Evolutionary conservation across 2,797 vertebrate species (phyloP).

Genomic region (Rhodeus uyekii): DNA sequence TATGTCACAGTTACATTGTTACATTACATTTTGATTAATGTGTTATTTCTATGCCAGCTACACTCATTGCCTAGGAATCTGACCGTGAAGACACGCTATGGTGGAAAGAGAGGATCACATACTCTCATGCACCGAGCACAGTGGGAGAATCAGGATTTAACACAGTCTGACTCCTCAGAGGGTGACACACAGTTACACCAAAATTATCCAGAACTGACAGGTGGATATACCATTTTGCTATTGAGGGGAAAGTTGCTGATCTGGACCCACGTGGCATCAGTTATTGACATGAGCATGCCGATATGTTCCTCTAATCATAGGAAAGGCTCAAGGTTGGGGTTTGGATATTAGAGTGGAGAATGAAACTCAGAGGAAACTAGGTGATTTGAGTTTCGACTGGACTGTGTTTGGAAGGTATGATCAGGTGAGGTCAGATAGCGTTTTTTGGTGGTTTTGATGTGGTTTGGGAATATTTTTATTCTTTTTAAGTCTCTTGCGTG

Average conservation of each 20-base stretch:
- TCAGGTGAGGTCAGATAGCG: constrained; percentile 59
- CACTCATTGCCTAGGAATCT: constrained; percentile 74
- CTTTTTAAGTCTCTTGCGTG: not conserved
- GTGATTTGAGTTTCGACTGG: constrained; percentile 76
- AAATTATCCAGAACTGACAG: not conserved
- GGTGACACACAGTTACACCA: constrained; percentile 67
- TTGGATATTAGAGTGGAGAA: constrained; percentile 71
- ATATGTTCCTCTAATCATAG: constrained; percentile 71
- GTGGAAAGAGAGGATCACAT: constrained; percentile 67
- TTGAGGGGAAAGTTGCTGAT: not conserved
- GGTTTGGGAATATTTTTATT: not conserved
- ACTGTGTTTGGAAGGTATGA: constrained; percentile 70
- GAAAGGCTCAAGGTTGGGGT: constrained; percentile 64
- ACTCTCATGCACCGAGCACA: constrained; percentile 71
- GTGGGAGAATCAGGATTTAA: constrained; percentile 76
- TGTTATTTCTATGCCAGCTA: constrained; percentile 69
- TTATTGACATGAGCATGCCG: constrained; percentile 1
- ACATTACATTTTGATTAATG: not conserved
- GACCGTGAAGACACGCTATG: constrained; percentile 68
- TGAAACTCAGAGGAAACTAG: constrained; percentile 58
- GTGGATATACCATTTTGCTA: constrained; percentile 15
- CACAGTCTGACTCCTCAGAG: constrained; percentile 66
- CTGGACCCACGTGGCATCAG: not conserved
- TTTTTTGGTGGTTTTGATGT: not conserved
- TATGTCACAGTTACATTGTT: not conserved